Conservation (phyloP, 2,888 invertebrate genomes). For the Drosophila algonquin region DNA sequence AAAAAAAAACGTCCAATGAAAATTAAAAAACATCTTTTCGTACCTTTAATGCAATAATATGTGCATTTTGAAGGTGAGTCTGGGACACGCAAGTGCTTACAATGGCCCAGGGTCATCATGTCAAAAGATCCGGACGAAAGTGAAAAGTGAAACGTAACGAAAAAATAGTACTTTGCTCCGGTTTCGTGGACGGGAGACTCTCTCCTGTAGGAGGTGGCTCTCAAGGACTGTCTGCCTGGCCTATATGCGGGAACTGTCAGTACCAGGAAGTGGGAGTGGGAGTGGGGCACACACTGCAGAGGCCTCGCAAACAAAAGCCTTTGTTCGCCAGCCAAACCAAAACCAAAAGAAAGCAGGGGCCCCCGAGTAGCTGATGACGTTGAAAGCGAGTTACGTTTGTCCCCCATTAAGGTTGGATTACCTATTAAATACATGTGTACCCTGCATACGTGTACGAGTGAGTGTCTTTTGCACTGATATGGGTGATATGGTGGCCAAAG, state of each 20-base stretch:
- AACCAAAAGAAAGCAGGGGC: conserved; percentile 62
- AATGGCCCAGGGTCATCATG: background rate
- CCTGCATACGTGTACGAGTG: conserved; percentile 14
- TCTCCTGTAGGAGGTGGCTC: conserved; percentile 14
- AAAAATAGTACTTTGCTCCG: conserved; percentile 29
- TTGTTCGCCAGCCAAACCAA: conserved; percentile 51
- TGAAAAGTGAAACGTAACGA: conserved; percentile 71
- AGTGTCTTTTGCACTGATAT: background rate
- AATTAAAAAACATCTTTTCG: conserved; percentile 70
- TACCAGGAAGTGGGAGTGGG: background rate
- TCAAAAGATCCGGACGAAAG: conserved; percentile 13
- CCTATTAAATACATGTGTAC: conserved; percentile 16
- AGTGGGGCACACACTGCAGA: background rate
- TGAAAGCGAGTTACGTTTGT: conserved; percentile 63
- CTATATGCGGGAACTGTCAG: background rate
- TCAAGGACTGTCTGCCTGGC: conserved; percentile 27
- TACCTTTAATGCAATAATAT: conserved; percentile 81
- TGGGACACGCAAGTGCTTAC: background rate
- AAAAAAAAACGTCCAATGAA: conserved; percentile 65
- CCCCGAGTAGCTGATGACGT: conserved; percentile 64
- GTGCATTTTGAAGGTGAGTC: conserved; percentile 83
- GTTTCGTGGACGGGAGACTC: conserved; percentile 29
- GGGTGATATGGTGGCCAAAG: background rate
- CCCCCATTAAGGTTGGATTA: conserved; percentile 34
- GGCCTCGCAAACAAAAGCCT: conserved; percentile 23